Evolutionary conservation across 2,113 vertebrate genomes (phyloP).

Genomic region (Odobenus rosmarus): DNA sequence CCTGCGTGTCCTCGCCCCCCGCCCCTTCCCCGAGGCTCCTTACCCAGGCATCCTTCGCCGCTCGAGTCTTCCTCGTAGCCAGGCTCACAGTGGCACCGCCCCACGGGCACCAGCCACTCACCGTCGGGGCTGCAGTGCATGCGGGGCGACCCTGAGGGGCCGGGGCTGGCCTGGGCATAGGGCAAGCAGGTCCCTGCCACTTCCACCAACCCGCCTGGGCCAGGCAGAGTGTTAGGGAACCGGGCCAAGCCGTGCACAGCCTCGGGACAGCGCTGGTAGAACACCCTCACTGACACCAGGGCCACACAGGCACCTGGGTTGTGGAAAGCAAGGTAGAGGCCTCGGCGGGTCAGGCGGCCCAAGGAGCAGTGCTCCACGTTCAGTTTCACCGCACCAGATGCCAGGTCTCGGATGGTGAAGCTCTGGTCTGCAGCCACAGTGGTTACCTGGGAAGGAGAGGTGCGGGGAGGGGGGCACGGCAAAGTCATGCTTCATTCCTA

Average conservation of each 20-base stretch:
- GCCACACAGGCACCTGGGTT: constrained; percentile 88
- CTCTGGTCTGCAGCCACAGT: constrained; percentile 88
- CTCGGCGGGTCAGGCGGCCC: constrained; percentile 83
- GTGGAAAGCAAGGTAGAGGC: constrained; percentile 89
- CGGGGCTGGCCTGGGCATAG: constrained; percentile 67
- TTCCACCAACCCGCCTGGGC: constrained; percentile 79
- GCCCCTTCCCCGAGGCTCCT: background rate
- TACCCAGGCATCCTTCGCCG: constrained; percentile 54
- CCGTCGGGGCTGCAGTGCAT: constrained; percentile 87
- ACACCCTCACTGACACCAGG: constrained; percentile 86
- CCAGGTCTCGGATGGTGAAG: constrained; percentile 86
- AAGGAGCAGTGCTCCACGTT: constrained; percentile 85
- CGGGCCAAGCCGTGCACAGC: constrained; percentile 78
- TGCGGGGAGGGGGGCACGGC: background rate
- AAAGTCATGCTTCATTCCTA: background rate
- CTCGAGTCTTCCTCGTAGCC: constrained; percentile 84
- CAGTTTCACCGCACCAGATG: constrained; percentile 80
- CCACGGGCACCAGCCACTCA: constrained; percentile 87
- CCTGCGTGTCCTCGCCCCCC: too few relatives aligned
- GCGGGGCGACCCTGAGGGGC: constrained; percentile 72
- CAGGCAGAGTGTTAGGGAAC: constrained; percentile 84
- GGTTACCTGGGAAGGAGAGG: constrained; percentile 80
- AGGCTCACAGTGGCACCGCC: constrained; percentile 83
- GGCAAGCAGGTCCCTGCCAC: constrained; percentile 83
- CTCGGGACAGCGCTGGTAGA: constrained; percentile 86